Evolutionary conservation across 1,140 invertebrate species (phyloP), one percentile per base, ranked within the genome.

Genomic region (Ceratitis capitata): DNA sequence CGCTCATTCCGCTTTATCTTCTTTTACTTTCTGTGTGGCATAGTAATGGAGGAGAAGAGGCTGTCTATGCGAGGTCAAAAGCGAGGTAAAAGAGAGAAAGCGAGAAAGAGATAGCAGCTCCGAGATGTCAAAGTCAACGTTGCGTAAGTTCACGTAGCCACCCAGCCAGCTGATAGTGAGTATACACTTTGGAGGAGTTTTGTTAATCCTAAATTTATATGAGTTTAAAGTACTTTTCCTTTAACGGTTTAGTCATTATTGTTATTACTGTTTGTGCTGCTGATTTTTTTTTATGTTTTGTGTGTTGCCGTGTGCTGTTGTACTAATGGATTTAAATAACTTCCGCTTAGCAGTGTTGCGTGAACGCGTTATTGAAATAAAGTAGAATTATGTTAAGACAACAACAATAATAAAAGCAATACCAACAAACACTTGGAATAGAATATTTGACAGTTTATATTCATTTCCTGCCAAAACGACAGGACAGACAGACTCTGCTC

Each of bases 171-270:
- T 19, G 14, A n/a, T n/a, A n/a, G n/a, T n/a, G n/a, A n/a, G n/a
- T n/a, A n/a, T n/a, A n/a, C n/a, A n/a, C 19, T 29, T 32, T 69
- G 29, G 16, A n/a, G 32, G 29, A 69, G 32, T 69, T 69, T 23
- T 29, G 61, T 32, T 69, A 69, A 69, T 69, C 39, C 78, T 47
- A 32, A 84, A 84, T 84, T 84, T 84, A 84, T 84, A 84, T 39
- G 49, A 53, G 26, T 84, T 84, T 84, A 58, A 84, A 84, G 49
- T 51, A 84, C 82, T 84, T 42, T 69, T 45, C 42, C 32, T 19
- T 32, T 69, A 69, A 35, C 32, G 12, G 14, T 69, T n/a, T 69
- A 29, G 3, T 19, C 6, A 35, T 23, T 64, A 64, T 29, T 64
- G 29, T 29, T 32, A 19, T 35, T 64, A 16, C 45, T 78, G 69